A percentile compares a stretch with the other conserved stretches of the same genome.
phyloP scores from a whole-genome alignment of 2,888 invertebrate species.

The Leptopilina myrica region DNA sequence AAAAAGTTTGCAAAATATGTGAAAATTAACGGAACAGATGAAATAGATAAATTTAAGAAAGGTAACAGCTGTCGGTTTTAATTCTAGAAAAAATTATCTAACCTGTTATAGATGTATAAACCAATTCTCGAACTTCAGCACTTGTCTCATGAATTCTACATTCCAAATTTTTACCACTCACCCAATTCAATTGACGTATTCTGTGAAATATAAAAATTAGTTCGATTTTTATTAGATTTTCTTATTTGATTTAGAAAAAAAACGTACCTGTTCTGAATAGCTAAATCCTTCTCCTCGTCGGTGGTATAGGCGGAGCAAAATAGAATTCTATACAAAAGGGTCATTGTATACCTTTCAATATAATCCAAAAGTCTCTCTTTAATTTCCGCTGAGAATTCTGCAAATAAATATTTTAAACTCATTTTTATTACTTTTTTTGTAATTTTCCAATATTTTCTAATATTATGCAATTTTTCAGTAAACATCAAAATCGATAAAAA shows the following conservation, averaged over 20 bases:
- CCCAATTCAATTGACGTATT: conserved; percentile 97
- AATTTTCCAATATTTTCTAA: too few relatives aligned
- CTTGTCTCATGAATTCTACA: conserved; percentile 93
- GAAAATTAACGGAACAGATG: too few relatives aligned
- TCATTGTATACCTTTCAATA: conserved; percentile 95
- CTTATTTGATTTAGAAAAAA: neutral
- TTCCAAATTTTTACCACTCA: conserved; percentile 94
- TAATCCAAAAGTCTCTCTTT: conserved; percentile 92
- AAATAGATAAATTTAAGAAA: too few relatives aligned
- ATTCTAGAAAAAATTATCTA: neutral
- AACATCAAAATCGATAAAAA: too few relatives aligned
- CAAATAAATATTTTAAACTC: conserved; percentile 50
- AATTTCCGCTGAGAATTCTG: conserved; percentile 83
- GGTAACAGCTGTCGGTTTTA: too few relatives aligned
- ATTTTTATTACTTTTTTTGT: neutral
- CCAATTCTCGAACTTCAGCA: conserved; percentile 89
- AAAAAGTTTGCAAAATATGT: neutral
- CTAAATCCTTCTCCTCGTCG: conserved; percentile 96
- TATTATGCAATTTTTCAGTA: neutral
- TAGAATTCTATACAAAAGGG: conserved; percentile 89
- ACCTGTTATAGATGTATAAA: conserved; percentile 97
- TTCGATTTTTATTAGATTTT: neutral
- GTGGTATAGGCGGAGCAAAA: conserved; percentile 93
- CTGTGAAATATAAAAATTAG: conserved; percentile 72
- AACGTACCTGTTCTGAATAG: conserved; percentile 86